Conservation (phyloP, 2,888 invertebrate genomes). For the Octonoba sinensis region DNA sequence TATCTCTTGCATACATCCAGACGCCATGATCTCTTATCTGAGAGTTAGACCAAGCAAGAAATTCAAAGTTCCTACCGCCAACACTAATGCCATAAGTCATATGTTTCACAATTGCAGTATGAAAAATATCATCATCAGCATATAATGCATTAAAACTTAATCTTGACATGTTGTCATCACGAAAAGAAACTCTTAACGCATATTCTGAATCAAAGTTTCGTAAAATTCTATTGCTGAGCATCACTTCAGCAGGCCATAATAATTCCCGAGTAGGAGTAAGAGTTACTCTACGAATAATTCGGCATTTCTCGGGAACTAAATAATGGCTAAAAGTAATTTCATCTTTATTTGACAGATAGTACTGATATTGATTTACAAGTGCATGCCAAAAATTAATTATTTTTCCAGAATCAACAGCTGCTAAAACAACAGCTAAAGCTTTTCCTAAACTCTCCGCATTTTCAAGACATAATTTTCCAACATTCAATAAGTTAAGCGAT, state of each 20-base stretch:
- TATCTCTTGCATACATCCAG: conserved; percentile 64
- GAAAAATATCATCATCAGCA: background rate
- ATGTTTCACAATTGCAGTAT: conserved; percentile 1
- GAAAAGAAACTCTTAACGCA: conserved; percentile 24
- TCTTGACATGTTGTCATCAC: conserved; percentile 30
- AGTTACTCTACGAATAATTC: conserved; percentile 24
- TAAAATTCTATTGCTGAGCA: conserved; percentile 34
- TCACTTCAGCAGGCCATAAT: conserved; percentile 37
- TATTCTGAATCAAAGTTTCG: conserved; percentile 35
- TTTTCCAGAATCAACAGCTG: conserved; percentile 20
- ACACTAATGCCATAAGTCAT: conserved; percentile 21
- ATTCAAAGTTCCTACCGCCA: conserved; percentile 23
- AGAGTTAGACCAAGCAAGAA: conserved; percentile 42
- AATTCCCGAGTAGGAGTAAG: conserved; percentile 28
- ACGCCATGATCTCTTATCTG: conserved; percentile 41
- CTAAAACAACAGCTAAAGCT: conserved; percentile 10
- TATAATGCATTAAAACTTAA: conserved; percentile 18
- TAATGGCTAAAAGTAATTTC: background rate
- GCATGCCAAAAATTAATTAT: conserved; percentile 17
- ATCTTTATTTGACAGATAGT: background rate
- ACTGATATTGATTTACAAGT: conserved; percentile 1
- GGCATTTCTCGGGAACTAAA: conserved; percentile 21
- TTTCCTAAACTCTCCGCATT: conserved; percentile 13
- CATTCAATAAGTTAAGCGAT: background rate
- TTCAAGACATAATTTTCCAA: background rate